Evolutionary conservation across 2,113 vertebrate species (phyloP), one percentile per base, ranked within the genome.

Genomic region (Grammomys dolichurus): DNA sequence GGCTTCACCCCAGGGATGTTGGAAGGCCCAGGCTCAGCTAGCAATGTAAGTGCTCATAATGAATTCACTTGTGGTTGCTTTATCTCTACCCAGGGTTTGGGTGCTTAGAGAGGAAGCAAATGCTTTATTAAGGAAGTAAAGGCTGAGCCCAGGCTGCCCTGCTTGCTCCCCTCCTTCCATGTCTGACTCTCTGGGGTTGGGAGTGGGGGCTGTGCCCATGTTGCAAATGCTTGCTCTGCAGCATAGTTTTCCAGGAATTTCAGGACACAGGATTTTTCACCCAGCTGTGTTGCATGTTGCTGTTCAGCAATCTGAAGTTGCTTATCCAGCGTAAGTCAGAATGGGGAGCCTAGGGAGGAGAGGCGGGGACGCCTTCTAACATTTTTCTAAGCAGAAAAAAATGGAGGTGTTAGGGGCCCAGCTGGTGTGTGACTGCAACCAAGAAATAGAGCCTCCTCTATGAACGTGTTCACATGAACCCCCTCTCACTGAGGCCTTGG

Each of bases 211-310:
- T 48, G 67, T 65, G 86, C 78, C 91, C 63, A 0, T 72, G 56
- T 63, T 95, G 65, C 0, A 51, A 95, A 76, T 95, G 95, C 92
- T 94, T 95, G 92, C 95, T 95, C 56, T 82, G 90, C 89, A 87
- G 88, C 92, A 87, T 48, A 56, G 96, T 97, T 98, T 98, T 98
- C 97, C 97, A 98, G 97, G 97, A 97, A 98, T 98, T 97, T 98
- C 96, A 97, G 97, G 97, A 97, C 97, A 97, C 95, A 75, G 96
- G 95, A 97, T 80, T 96, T 95, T 97, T 97, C 46, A 1, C 96
- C 96, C 97, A 98, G 97, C 97, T 98, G 97, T 97, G 97, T 98
- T 97, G 94, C 97, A 82, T 91, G 88, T 94, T 96, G 92, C 96
- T 92, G 73, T 94, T 98, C 96, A 97, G 96, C 95, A 96, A 93